A percentile compares a stretch with the other conserved stretches of the same genome.
Evolutionary conservation across 2,113 vertebrate genomes (phyloP).

Genomic region (Meleagris gallopavo): DNA sequence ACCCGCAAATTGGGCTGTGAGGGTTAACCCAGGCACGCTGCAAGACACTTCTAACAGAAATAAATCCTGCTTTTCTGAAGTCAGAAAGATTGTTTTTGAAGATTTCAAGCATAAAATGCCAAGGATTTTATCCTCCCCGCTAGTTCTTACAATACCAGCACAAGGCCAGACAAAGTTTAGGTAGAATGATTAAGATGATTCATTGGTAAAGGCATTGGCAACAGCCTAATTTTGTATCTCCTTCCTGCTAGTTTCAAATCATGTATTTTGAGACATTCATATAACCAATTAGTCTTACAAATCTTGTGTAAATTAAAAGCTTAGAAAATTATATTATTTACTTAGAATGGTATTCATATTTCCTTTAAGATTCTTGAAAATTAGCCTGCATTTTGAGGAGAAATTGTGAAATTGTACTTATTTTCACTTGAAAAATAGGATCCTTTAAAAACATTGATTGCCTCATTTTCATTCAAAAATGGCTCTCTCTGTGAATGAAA

Average conservation of each 20-base stretch:
- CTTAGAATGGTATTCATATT: neutral
- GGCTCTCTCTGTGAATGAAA: conserved; percentile 56
- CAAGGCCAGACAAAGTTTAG: neutral
- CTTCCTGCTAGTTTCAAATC: neutral
- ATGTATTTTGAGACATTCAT: neutral
- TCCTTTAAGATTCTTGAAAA: conserved; percentile 52
- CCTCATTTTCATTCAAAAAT: conserved; percentile 62
- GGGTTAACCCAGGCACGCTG: neutral
- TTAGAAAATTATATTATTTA: conserved; percentile 4
- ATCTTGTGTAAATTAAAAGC: neutral
- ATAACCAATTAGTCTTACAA: conserved; percentile 31
- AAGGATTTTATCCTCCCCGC: neutral
- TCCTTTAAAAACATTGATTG: conserved; percentile 64
- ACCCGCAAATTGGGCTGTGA: neutral
- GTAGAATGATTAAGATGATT: neutral
- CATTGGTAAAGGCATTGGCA: neutral
- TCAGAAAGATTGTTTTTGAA: neutral
- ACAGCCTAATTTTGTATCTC: neutral
- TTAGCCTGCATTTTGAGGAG: conserved; percentile 41
- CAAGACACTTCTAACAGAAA: neutral
- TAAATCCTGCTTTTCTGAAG: neutral
- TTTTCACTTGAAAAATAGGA: conserved; percentile 55
- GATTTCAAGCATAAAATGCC: neutral
- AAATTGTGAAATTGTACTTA: conserved; percentile 38
- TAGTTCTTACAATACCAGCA: neutral